Evolutionary conservation across 2,797 vertebrate genomes (phyloP).

Genomic region (Vireo griseus): DNA sequence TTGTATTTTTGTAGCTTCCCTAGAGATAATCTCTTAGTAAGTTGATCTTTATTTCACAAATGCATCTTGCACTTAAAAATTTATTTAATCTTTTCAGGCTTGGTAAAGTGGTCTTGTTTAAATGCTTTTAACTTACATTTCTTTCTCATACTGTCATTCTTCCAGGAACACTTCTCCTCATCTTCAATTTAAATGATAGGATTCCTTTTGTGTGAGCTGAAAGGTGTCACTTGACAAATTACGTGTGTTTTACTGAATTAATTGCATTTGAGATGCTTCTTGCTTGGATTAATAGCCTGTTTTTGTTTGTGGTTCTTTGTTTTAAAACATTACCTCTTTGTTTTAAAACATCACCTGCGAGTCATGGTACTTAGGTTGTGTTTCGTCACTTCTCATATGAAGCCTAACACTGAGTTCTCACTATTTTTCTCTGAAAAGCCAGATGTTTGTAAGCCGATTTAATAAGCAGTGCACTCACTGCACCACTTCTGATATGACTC

Average conservation of each 20-base stretch:
- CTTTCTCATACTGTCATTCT: neutral
- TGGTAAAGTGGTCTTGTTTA: neutral
- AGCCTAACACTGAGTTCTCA: neutral
- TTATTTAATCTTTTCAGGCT: neutral
- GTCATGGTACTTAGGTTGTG: neutral
- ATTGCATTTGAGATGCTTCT: neutral
- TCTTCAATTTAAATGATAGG: conserved; percentile 24
- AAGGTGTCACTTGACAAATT: conserved; percentile 29
- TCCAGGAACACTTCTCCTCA: neutral
- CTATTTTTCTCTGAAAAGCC: neutral
- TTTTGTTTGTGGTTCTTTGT: conserved; percentile 7
- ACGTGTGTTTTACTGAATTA: neutral
- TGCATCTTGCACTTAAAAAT: conserved; percentile 5
- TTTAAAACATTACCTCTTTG: neutral
- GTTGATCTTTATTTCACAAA: conserved; percentile 14
- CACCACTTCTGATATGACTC: conserved; percentile 16
- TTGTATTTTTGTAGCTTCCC: conserved; percentile 3
- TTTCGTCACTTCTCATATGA: neutral
- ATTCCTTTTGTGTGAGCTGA: neutral
- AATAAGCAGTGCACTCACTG: neutral
- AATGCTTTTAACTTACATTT: conserved; percentile 11
- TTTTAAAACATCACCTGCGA: neutral
- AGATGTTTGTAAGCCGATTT: neutral
- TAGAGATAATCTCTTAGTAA: conserved; percentile 3
- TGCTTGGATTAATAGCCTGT: neutral